phyloP scores from a whole-genome alignment of 2,888 invertebrate species.

The Neria commutata region DNA sequence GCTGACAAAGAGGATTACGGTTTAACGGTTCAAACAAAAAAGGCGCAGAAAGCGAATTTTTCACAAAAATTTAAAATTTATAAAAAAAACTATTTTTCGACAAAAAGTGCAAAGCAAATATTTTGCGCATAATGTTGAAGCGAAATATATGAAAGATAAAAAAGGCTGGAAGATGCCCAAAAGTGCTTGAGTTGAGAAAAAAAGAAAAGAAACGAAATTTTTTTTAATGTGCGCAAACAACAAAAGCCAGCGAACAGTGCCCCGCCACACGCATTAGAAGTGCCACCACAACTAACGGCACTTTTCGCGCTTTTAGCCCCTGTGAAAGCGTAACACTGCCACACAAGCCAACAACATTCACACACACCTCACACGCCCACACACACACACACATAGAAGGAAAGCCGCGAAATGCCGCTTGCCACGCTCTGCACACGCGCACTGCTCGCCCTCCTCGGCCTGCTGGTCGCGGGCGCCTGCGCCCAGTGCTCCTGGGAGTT shows the following conservation, averaged over 20 bases:
- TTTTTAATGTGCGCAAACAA: conserved; percentile 5
- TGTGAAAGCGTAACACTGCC: no score
- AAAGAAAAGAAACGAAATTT: background rate
- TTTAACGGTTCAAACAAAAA: no score
- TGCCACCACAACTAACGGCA: no score
- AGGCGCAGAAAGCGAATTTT: conserved; percentile 16
- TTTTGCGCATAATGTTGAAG: background rate
- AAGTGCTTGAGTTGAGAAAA: background rate
- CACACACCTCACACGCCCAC: conserved; percentile 1
- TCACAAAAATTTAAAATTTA: conserved; percentile 4
- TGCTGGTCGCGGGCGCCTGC: conserved; percentile 22
- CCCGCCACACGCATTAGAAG: no score
- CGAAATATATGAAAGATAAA: background rate
- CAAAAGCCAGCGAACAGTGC: no score
- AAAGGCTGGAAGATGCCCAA: background rate
- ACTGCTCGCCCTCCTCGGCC: conserved; percentile 21
- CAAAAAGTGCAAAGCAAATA: conserved; percentile 5
- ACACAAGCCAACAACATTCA: conserved; percentile 3
- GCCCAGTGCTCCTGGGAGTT: conserved; percentile 61
- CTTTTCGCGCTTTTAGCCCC: no score
- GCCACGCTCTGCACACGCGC: conserved; percentile 19
- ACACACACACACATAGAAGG: conserved; percentile 10
- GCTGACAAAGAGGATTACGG: conserved; percentile 41
- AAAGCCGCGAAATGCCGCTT: conserved; percentile 7
- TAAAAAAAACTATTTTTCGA: background rate